These are phyloP conservation scores for Acanthisitta chloris DNA, from an alignment of 2,113 vertebrate species.

Conservation along the genomic window DNA sequence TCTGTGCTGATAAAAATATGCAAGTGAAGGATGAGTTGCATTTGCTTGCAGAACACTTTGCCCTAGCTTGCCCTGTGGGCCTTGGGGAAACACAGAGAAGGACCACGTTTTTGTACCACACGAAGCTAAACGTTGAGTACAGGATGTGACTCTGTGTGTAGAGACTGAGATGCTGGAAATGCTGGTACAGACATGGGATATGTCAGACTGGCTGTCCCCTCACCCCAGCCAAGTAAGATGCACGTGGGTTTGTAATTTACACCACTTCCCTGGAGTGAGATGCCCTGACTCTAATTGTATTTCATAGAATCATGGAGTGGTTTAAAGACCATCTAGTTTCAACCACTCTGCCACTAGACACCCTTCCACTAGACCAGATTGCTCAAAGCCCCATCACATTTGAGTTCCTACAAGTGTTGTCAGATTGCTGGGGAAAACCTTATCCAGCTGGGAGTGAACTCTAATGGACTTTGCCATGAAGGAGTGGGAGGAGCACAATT, in stretches of 20 bases:
- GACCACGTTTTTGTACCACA: background rate
- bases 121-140: background rate
- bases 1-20: background rate
- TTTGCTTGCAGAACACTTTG: background rate
- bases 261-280: background rate
- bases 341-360: background rate
- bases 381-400: background rate
- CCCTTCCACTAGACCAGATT: background rate
- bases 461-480: background rate
- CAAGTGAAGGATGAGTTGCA: background rate
- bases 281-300: background rate
- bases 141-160: background rate
- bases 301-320: background rate
- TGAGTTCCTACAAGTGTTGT: background rate
- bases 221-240: background rate
- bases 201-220: background rate
- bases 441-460: background rate
- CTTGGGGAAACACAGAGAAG: background rate
- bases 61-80: background rate
- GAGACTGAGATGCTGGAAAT: background rate
- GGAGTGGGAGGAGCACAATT: background rate
- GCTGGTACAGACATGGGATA: rapidly evolving
- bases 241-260: background rate
- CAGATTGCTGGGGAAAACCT: background rate
- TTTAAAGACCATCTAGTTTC: background rate